Percentiles rank a stretch among this genome's conserved stretches.
These are phyloP conservation scores for Odocoileus virginianus DNA, from an alignment of 2,113 vertebrate species.

Conservation along the genomic window DNA sequence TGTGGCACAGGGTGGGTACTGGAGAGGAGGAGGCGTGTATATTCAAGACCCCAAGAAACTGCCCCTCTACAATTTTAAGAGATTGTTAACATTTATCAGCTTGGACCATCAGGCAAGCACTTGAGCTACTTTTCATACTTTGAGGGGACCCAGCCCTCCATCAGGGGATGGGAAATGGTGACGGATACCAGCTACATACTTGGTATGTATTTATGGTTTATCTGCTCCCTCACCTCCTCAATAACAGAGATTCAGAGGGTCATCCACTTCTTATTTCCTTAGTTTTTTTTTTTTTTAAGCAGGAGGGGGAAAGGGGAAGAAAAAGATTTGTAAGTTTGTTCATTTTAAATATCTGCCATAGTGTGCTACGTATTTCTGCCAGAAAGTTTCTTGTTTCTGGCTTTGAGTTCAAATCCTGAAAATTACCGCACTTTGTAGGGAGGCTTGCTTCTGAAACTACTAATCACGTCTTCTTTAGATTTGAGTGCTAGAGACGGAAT, in stretches of 20 bases:
- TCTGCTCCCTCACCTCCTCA: background rate
- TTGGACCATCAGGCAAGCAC: background rate
- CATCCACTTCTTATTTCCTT: background rate
- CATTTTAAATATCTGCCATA: background rate
- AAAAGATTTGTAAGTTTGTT: background rate
- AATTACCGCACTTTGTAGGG: background rate
- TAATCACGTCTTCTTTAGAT: background rate
- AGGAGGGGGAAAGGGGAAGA: too few species aligned
- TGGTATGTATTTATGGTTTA: background rate
- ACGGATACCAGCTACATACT: too few species aligned
- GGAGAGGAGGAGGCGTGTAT: accelerated
- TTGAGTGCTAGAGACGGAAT: background rate
- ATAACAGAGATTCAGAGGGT: background rate
- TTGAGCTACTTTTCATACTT: background rate
- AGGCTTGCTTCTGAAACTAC: background rate
- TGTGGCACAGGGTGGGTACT: accelerated
- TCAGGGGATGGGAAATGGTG: background rate
- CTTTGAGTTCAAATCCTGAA: background rate
- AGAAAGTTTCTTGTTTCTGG: background rate
- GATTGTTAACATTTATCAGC: background rate
- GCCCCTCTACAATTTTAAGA: background rate
- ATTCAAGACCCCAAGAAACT: background rate
- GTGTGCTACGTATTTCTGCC: background rate
- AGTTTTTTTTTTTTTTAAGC: background rate
- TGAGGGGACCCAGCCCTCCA: too few species aligned